Base-by-base conservation (phyloP, 2,797 vertebrate genomes). In the Rousettus madagascariensis region DNA sequence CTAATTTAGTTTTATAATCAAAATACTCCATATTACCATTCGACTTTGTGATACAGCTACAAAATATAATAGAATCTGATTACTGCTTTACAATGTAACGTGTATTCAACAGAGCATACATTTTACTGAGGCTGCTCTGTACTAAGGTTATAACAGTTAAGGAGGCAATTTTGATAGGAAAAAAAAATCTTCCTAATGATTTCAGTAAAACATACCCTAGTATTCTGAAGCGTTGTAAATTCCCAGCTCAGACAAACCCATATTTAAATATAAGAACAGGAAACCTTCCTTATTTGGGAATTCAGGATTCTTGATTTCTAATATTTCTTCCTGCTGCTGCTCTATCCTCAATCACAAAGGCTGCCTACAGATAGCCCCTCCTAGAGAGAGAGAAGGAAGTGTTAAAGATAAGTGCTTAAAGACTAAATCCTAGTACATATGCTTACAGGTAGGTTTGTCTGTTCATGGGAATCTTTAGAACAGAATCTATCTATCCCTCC, bases 301-400 rank as follows among this genome's bases (percentile, higher is more conserved):
- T 97, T 97, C 97, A 94, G 97, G 92, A 96, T 97, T 96, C 95
- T 97, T 95, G 95, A 97, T 94, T 97, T 82, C 97, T 97, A 97
- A 90, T 91, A 97, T 97, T 97, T 97, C 96, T 97, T 97, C 88
- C 97, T 97, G 96, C 51, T 95, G 97, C 97, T 97, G 97, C 94
- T 97, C 97, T 97, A 97, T 97, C 97, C 97, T 97, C 97, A 97
- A 97, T 97, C 97, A 97, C 97, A 97, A 91, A 96, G 96, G 97
- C 97, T 97, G 94, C 96, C 96, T 97, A 97, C 5, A 94, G 97
- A 97, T 89, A 96, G 95, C 90, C 96, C 97, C 96, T 97, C 97
- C 97, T 97, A 97, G 95, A 97, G 97, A 97, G 91, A 97, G 95
- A 97, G 95, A 97, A 97, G 92, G 92, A 97, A 97, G 95, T 68